phyloP scores from a whole-genome alignment of 2,888 invertebrate species.

The Cephus sareptanus region DNA sequence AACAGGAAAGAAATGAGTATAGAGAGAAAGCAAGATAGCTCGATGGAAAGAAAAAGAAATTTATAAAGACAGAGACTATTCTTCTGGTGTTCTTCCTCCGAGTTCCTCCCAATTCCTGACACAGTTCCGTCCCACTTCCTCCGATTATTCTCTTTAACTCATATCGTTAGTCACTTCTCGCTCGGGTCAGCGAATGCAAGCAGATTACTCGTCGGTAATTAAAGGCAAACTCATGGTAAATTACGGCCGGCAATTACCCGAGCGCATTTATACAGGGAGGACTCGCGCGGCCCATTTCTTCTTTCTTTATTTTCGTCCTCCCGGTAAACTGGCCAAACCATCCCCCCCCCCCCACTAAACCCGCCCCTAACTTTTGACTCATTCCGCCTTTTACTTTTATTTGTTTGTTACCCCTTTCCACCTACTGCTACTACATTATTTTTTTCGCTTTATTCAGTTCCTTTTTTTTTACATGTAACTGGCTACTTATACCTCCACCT shows the following conservation, averaged over 20 bases:
- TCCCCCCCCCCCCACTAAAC: too few species aligned
- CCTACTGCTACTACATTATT: too few species aligned
- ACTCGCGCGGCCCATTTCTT: slow-evolving; percentile 25
- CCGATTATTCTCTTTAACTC: neutral
- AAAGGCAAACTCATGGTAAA: slow-evolving; percentile 42
- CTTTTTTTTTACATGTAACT: too few species aligned
- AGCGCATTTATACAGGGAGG: slow-evolving; percentile 28
- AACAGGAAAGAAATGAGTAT: neutral
- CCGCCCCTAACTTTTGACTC: too few species aligned
- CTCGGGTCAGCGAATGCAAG: slow-evolving; percentile 22
- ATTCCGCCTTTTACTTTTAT: too few species aligned
- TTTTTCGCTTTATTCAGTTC: too few species aligned
- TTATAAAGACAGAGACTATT: too few species aligned
- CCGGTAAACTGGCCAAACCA: slow-evolving; percentile 9
- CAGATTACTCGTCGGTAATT: slow-evolving; percentile 41
- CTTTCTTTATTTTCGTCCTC: slow-evolving; percentile 10
- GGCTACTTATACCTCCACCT: too few species aligned
- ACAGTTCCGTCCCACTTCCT: too few species aligned
- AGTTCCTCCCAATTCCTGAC: too few species aligned
- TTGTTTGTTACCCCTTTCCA: too few species aligned
- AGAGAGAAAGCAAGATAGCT: neutral
- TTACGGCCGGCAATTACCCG: slow-evolving; percentile 39
- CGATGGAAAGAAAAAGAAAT: neutral
- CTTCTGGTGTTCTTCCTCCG: too few species aligned
- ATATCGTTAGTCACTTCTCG: neutral